Evolutionary conservation across 2,113 vertebrate genomes (phyloP).

Genomic region (Platysternon megacephalum): DNA sequence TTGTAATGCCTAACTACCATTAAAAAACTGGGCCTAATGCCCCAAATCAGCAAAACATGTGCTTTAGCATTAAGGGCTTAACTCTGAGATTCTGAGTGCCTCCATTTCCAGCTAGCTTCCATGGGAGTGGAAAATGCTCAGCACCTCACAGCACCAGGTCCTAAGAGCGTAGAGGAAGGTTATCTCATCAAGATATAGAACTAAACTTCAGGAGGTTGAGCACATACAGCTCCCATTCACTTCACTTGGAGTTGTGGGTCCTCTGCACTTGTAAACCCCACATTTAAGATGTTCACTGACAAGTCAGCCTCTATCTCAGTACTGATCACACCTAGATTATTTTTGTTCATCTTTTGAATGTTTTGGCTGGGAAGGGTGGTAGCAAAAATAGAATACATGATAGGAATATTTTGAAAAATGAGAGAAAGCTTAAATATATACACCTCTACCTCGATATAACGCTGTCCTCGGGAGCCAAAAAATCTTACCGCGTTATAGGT

Average conservation of each 20-base stretch:
- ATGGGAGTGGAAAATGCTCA: neutral
- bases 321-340: neutral
- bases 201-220: neutral
- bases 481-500: too few relatives aligned
- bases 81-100: conserved; percentile 26
- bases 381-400: accelerated
- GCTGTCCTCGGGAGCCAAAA: too few relatives aligned
- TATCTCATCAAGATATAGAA: neutral
- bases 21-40: neutral
- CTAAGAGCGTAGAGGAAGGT: conserved; percentile 20
- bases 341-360: neutral
- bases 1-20: neutral
- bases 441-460: too few relatives aligned
- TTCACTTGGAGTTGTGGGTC: conserved; percentile 45
- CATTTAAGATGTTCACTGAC: neutral
- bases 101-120: neutral
- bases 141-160: conserved; percentile 1
- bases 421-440: neutral
- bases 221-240: neutral
- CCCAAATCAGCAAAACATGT: neutral
- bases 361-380: neutral
- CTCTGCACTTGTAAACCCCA: conserved; percentile 49
- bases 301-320: conserved; percentile 10
- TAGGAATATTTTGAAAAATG: neutral
- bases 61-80: neutral